These are phyloP conservation scores for Phortica variegata DNA, from an alignment of 1,140 invertebrate species.

Conservation along the genomic window DNA sequence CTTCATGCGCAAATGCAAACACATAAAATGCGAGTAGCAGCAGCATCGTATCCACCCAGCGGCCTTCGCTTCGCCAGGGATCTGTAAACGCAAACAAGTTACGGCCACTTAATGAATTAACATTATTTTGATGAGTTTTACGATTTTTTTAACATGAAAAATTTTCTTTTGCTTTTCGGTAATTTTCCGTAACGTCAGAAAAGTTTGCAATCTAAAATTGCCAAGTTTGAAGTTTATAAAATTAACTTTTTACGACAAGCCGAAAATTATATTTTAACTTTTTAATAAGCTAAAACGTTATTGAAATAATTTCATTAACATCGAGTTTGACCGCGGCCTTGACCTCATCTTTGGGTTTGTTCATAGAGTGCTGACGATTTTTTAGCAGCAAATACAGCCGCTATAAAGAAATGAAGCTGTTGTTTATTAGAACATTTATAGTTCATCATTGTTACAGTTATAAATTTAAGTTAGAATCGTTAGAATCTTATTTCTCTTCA, in stretches of 20 bases:
- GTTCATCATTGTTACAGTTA: too few relatives aligned
- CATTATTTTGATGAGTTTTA: conserved; percentile 51
- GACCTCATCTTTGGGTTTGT: not conserved
- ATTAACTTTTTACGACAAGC: not conserved
- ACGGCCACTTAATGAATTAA: conserved; percentile 54
- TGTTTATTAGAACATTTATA: too few relatives aligned
- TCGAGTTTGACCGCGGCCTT: conserved; percentile 13
- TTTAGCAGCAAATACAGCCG: too few relatives aligned
- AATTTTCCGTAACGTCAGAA: conserved; percentile 15
- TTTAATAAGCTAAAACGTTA: conserved; percentile 50
- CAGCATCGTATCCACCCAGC: too few relatives aligned
- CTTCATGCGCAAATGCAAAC: too few relatives aligned
- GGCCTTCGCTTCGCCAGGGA: too few relatives aligned
- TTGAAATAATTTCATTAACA: conserved; percentile 55
- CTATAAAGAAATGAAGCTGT: too few relatives aligned
- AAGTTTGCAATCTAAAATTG: conserved; percentile 15
- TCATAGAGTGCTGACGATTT: too few relatives aligned
- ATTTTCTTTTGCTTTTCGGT: not conserved
- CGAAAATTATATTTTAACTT: conserved; percentile 27
- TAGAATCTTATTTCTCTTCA: too few relatives aligned
- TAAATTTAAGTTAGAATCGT: too few relatives aligned
- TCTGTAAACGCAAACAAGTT: conserved; percentile 31
- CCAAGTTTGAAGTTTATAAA: too few relatives aligned
- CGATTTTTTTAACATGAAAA: not conserved
- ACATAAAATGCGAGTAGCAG: too few relatives aligned